Percentiles rank a stretch among this genome's conserved stretches.
Conservation (phyloP, 2,888 invertebrate species). For the Eledone cirrhosa region DNA sequence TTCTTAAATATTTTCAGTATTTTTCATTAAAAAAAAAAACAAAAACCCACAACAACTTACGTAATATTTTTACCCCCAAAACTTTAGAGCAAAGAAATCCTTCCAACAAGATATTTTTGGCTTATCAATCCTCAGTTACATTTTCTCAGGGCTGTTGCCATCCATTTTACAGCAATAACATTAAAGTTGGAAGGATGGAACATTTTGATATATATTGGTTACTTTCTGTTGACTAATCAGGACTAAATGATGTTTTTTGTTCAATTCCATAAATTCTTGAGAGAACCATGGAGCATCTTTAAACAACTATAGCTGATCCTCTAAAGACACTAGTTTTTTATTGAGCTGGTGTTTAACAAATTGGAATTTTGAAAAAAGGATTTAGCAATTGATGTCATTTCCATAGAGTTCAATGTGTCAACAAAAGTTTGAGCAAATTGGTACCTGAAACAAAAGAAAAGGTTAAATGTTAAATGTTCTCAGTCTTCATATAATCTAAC, state of each 20-base stretch:
- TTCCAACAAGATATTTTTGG: neutral
- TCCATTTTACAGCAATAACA: slow-evolving; percentile 14
- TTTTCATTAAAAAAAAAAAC: no score
- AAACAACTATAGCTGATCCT: no score
- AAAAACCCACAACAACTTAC: no score
- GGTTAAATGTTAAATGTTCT: neutral
- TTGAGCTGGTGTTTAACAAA: slow-evolving; percentile 32
- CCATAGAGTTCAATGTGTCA: slow-evolving; percentile 47
- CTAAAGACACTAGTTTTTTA: no score
- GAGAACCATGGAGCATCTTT: no score
- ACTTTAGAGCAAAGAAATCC: no score
- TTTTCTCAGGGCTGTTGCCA: slow-evolving; percentile 19
- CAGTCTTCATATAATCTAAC: no score
- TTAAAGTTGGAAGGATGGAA: slow-evolving; percentile 11
- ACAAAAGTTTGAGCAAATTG: slow-evolving; percentile 59
- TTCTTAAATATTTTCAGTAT: no score
- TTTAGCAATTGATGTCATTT: slow-evolving; percentile 45
- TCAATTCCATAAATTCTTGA: no score
- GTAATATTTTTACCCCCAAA: no score
- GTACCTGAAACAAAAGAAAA: slow-evolving; percentile 41
- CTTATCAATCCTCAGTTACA: slow-evolving; percentile 8
- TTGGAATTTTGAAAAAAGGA: slow-evolving; percentile 43
- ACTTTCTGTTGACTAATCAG: no score
- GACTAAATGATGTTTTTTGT: no score
- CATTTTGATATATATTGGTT: neutral